A percentile compares a stretch with the other conserved stretches of the same genome.
phyloP scores from a whole-genome alignment of 1,140 invertebrate genomes.

The Lepeophtheirus salmonis region DNA sequence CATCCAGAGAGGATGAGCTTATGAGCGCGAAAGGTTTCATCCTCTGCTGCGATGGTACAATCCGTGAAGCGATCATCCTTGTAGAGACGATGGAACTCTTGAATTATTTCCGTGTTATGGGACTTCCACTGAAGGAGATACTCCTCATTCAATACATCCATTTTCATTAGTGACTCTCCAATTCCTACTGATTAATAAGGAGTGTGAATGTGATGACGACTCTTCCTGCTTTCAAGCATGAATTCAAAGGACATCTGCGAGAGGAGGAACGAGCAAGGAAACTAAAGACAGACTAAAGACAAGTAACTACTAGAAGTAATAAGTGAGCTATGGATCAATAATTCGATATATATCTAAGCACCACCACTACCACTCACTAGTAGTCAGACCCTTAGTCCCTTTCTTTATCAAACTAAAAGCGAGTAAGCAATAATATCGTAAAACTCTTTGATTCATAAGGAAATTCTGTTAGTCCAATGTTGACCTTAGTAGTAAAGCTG shows the following conservation, averaged over 20 bases:
- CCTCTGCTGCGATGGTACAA: slow-evolving; percentile 6
- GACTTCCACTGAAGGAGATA: slow-evolving; percentile 8
- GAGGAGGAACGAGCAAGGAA: neutral
- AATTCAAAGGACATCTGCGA: too few relatives aligned
- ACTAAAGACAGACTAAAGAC: neutral
- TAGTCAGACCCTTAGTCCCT: too few relatives aligned
- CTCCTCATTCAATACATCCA: neutral
- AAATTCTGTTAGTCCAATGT: neutral
- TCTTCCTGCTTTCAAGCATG: neutral
- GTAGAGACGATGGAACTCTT: neutral
- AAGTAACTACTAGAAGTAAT: neutral
- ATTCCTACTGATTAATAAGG: neutral
- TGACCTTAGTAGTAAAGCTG: neutral
- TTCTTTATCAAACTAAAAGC: too few relatives aligned
- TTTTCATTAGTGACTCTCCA: neutral
- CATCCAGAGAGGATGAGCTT: slow-evolving; percentile 18
- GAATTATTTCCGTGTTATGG: neutral
- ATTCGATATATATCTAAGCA: neutral
- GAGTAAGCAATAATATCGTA: too few relatives aligned
- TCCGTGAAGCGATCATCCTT: slow-evolving; percentile 16
- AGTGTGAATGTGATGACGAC: neutral
- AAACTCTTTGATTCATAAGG: too few relatives aligned
- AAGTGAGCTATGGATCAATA: neutral
- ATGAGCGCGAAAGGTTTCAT: slow-evolving; percentile 15
- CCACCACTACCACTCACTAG: neutral